Base-by-base conservation (phyloP, 2,797 vertebrate genomes). In the Manis javanica region DNA sequence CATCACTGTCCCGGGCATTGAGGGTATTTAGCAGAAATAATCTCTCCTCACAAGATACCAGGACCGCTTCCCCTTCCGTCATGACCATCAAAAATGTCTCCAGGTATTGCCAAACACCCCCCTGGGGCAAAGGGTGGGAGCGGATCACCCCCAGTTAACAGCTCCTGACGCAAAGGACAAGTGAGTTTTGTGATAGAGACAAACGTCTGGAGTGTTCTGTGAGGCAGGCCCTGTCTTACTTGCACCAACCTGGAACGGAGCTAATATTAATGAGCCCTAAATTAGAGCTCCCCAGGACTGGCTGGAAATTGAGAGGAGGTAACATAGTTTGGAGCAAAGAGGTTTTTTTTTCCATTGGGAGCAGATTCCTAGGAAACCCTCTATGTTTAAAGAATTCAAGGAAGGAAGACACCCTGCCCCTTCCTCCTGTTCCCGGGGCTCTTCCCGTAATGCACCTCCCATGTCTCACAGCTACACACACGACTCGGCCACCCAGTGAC, bases 401-500 rank as follows among this genome's bases (percentile, higher is more conserved):
- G 29, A 29, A 46, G 19, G 26, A 31, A 19, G 34, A n/a, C 9
- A 8, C 34, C 31, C 7, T 3, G 8, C 0, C 1, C 26, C 19
- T 26, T 31, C n/a, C 2, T 0, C 23, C 46, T 3, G 3, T 7
- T 19, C 46, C 63, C 8, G n/a, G 1, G 23, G 34, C 53, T 21
- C 21, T 24, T 49, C 55, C 49, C 14, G 15, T 37, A 29, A 72
- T 0, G 8, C 0, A 34, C 46, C 5, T 21, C 14, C 46, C 13
- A 16, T 3, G 0, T 24, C 3, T 46, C 14, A 4, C 12, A 5
- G 19, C 11, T 1, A 3, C 0, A 11, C 3, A 29, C 7, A 1
- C 4, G n/a, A 13, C 37, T n/a, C 4, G 4, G 11, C 57, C 10
- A 4, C 5, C 51, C 37, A 11, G 26, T 7, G 69, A 24, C 31